phyloP scores from a whole-genome alignment of 2,888 invertebrate species.

The Vandiemenella viatica region DNA sequence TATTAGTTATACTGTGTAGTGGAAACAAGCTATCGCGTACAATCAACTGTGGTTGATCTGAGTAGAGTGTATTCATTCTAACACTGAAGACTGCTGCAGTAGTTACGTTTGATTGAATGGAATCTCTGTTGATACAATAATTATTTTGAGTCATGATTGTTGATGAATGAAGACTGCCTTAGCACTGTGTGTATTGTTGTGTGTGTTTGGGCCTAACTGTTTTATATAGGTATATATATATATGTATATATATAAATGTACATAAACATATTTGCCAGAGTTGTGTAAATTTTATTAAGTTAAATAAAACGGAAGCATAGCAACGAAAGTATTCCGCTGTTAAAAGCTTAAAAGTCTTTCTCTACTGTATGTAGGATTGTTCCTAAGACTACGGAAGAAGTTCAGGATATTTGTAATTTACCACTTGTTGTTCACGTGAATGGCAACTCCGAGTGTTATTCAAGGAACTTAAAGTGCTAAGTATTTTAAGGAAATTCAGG shows the following conservation, averaged over 20 bases:
- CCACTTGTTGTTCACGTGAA: no score
- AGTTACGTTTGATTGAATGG: not conserved
- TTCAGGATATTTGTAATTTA: no score
- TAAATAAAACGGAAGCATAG: conserved; percentile 8
- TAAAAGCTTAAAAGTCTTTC: no score
- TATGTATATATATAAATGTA: conserved; percentile 7
- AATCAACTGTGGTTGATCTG: not conserved
- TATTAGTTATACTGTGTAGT: no score
- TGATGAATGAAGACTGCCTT: conserved; percentile 16
- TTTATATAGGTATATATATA: conserved; percentile 13
- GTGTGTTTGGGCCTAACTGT: conserved; percentile 16
- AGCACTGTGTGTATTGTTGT: conserved; percentile 12
- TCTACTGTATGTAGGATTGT: no score
- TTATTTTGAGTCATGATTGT: conserved; percentile 12
- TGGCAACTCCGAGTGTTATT: no score
- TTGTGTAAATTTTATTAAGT: conserved; percentile 11
- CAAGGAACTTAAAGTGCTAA: not conserved
- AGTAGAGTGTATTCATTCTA: conserved; percentile 1
- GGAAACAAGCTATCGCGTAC: no score
- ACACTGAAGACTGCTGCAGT: not conserved
- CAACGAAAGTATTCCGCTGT: conserved; percentile 4
- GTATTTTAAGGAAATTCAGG: not conserved
- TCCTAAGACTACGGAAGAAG: no score
- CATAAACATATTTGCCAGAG: no score
- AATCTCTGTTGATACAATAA: not conserved